Evolutionary conservation across 1,140 invertebrate species (phyloP).

Genomic region (Branchinecta lynchi): DNA sequence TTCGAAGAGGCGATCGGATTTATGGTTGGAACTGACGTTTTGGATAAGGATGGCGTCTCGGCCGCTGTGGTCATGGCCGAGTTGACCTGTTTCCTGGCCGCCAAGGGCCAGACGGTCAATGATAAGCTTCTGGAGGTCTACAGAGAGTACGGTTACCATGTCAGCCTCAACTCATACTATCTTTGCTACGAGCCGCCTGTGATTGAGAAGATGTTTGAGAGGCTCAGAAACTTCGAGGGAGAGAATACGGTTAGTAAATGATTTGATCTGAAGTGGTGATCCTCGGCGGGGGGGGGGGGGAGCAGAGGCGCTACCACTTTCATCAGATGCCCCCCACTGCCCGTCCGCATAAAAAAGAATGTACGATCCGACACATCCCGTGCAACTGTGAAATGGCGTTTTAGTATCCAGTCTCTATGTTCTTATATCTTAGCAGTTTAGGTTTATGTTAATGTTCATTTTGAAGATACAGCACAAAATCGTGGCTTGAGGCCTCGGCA

Average conservation of each 20-base stretch:
- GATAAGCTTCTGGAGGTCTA: constrained; percentile 71
- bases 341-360: no score
- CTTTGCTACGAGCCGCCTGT: constrained; percentile 56
- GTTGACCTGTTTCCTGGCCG: constrained; percentile 54
- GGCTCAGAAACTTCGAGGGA: constrained; percentile 56
- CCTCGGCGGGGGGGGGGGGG: no score
- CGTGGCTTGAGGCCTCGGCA: no score
- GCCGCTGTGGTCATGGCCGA: constrained; percentile 64
- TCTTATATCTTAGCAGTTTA: no score
- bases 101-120: constrained; percentile 45
- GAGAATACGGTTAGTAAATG: constrained; percentile 41
- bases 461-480: no score
- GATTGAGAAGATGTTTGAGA: constrained; percentile 62
- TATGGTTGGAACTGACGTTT: constrained; percentile 70
- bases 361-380: no score
- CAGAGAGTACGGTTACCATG: constrained; percentile 62
- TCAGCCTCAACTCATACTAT: constrained; percentile 72
- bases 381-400: no score
- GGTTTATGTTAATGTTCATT: no score
- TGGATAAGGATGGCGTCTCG: constrained; percentile 92
- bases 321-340: no score
- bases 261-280: constrained; percentile 13
- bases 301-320: no score
- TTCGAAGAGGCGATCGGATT: constrained; percentile 93
- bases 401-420: no score